Percentiles rank a stretch among this genome's conserved stretches.
These are phyloP conservation scores for Phymastichus coffea DNA, from an alignment of 1,140 invertebrate species.

Conservation along the genomic window DNA sequence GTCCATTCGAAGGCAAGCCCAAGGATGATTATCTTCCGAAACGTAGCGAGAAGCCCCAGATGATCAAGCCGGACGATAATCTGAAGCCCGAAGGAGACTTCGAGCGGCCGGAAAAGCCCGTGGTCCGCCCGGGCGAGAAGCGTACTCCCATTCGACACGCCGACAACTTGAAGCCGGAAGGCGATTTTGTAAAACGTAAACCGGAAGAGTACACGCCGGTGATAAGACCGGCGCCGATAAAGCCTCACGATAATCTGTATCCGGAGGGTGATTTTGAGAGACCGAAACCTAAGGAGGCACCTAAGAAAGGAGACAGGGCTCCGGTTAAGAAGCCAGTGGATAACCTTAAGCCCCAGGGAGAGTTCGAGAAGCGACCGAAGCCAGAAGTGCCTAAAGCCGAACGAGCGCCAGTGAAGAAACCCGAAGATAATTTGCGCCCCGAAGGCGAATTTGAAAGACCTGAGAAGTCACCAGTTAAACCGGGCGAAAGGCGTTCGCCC, in stretches of 20 bases:
- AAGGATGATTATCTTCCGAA: constrained; percentile 27
- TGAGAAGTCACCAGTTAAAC: constrained; percentile 48
- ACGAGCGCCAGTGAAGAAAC: constrained; percentile 55
- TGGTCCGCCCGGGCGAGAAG: constrained; percentile 39
- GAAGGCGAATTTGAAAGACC: constrained; percentile 61
- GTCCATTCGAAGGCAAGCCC: constrained; percentile 57
- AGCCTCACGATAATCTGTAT: constrained; percentile 56
- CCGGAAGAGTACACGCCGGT: constrained; percentile 49
- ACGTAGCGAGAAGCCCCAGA: constrained; percentile 57
- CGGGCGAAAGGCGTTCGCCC: constrained; percentile 59
- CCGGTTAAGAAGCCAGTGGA: constrained; percentile 50
- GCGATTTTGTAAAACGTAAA: constrained; percentile 59
- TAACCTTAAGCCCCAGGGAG: constrained; percentile 66
- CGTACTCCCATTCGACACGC: constrained; percentile 31
- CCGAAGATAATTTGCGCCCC: constrained; percentile 59
- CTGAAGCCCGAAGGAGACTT: constrained; percentile 65
- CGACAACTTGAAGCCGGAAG: constrained; percentile 59
- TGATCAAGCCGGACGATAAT: constrained; percentile 58
- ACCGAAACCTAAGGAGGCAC: constrained; percentile 44
- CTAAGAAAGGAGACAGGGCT: constrained; percentile 57
- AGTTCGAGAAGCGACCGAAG: constrained; percentile 56
- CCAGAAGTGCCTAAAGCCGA: constrained; percentile 47
- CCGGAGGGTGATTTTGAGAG: constrained; percentile 63
- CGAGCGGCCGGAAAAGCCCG: constrained; percentile 43
- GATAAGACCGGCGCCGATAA: constrained; percentile 49